A percentile compares a stretch with the other conserved stretches of the same genome.
phyloP scores from a whole-genome alignment of 2,797 vertebrate genomes.

The Silurus aristotelis region DNA sequence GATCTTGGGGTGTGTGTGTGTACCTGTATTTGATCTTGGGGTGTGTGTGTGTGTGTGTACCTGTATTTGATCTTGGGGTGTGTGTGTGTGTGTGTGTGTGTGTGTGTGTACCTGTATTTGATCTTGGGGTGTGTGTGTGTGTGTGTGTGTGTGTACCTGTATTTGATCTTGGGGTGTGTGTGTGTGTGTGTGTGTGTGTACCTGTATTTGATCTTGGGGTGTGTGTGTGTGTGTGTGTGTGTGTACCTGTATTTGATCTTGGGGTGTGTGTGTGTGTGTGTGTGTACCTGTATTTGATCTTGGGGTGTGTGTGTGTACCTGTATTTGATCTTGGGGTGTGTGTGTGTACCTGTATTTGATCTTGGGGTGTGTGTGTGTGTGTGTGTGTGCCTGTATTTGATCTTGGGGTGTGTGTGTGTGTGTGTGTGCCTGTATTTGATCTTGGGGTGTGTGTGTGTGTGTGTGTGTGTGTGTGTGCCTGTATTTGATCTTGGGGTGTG shows the following conservation, averaged over 20 bases:
- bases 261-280: background rate
- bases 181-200: conserved; percentile 61
- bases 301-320: background rate
- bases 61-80: no score
- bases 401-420: background rate
- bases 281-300: background rate
- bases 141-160: no score
- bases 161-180: no score
- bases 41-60: conserved; percentile 68
- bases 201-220: background rate
- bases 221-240: no score
- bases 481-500: conserved; percentile 86
- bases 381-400: background rate
- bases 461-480: no score
- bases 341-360: background rate
- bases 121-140: no score
- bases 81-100: no score
- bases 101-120: no score
- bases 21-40: conserved; percentile 52
- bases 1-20: no score
- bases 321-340: no score
- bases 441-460: conserved; percentile 65
- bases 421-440: conserved; percentile 81
- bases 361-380: background rate
- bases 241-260: no score